phyloP scores from a whole-genome alignment of 1,140 invertebrate species.

The Coelopa frigida region DNA sequence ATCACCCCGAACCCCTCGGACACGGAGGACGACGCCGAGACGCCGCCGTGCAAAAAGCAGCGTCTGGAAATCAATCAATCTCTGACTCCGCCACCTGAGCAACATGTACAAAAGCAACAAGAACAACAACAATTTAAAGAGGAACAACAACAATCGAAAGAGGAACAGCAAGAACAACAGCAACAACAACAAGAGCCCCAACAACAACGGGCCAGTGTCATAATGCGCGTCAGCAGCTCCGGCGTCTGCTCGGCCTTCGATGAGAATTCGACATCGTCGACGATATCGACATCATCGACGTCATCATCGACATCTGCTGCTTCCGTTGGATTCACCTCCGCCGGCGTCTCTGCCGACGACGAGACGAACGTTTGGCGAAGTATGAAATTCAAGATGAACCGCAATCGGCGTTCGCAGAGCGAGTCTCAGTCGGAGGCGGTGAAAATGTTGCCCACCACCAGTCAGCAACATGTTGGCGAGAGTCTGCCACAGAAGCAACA shows the following conservation, averaged over 20 bases:
- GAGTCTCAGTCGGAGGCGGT: not conserved
- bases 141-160: not conserved
- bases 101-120: no score
- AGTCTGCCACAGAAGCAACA: not conserved
- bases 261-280: conserved; percentile 23
- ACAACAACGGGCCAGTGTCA: conserved; percentile 56
- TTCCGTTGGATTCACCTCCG: conserved; percentile 1
- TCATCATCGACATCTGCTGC: not conserved
- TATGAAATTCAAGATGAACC: conserved; percentile 72
- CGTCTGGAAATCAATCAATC: conserved; percentile 26
- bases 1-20: conserved; percentile 49
- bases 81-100: conserved; percentile 32
- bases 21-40: conserved; percentile 46
- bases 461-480: not conserved
- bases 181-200: conserved; percentile 15
- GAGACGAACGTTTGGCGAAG: conserved; percentile 60
- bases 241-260: conserved; percentile 45
- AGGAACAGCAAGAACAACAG: not conserved
- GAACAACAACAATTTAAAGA: conserved; percentile 22
- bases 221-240: conserved; percentile 71
- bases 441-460: not conserved
- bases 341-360: conserved; percentile 18
- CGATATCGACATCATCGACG: conserved; percentile 11
- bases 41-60: conserved; percentile 44
- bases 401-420: conserved; percentile 21